phyloP scores from a whole-genome alignment of 2,888 invertebrate genomes.

The Conistra vaccinii region DNA sequence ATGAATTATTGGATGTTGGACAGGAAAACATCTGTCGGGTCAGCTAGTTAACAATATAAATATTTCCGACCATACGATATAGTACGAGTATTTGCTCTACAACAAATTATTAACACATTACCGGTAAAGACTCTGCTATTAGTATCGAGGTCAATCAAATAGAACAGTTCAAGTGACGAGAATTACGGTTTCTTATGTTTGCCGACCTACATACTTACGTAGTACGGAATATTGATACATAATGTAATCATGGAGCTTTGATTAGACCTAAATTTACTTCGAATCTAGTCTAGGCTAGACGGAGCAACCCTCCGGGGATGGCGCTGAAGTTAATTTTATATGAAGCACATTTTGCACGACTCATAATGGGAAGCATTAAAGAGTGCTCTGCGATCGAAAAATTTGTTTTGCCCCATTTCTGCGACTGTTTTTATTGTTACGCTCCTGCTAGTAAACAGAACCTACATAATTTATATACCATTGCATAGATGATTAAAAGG shows the following conservation, averaged over 20 bases:
- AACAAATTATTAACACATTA: slow-evolving; percentile 41
- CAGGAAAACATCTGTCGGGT: too few species aligned
- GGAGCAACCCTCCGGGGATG: background rate
- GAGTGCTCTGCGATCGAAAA: too few species aligned
- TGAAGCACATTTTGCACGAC: too few species aligned
- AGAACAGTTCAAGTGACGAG: slow-evolving; percentile 45
- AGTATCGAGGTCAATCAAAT: slow-evolving; percentile 47
- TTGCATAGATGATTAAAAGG: too few species aligned
- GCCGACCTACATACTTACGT: slow-evolving; percentile 38
- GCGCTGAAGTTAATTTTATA: slow-evolving; percentile 28
- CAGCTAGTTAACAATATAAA: background rate
- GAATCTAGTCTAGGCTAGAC: slow-evolving; percentile 33
- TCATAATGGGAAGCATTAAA: too few species aligned
- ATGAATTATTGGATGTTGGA: too few species aligned
- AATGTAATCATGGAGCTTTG: slow-evolving; percentile 50
- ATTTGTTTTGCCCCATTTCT: too few species aligned
- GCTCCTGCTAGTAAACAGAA: too few species aligned
- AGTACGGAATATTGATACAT: slow-evolving; percentile 50
- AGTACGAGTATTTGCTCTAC: background rate
- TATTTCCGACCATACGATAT: slow-evolving; percentile 6
- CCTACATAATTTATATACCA: too few species aligned
- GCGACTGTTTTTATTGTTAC: too few species aligned
- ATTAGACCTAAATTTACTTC: slow-evolving; percentile 52
- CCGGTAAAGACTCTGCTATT: slow-evolving; percentile 33
- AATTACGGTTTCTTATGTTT: slow-evolving; percentile 55